Conservation (phyloP, 2,113 vertebrate species). For the Leptodactylus fuscus region DNA sequence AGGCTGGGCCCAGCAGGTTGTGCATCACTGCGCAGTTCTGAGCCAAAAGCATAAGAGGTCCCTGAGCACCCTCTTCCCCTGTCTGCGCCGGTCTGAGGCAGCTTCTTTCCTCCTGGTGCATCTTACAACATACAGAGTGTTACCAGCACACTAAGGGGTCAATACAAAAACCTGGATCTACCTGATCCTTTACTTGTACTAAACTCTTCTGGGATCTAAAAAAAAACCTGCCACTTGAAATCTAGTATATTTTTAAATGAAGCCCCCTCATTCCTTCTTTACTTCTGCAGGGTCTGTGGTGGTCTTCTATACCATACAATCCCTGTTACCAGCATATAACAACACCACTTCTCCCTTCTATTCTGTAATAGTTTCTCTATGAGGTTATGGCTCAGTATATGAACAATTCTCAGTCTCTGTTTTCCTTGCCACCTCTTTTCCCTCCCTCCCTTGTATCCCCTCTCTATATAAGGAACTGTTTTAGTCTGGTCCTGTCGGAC, state of each 20-base stretch:
- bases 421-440: not conserved
- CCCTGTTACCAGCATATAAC: not conserved
- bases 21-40: conserved; percentile 74
- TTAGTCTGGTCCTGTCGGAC: conserved; percentile 34
- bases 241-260: not conserved
- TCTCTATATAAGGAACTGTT: conserved; percentile 59
- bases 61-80: conserved; percentile 87
- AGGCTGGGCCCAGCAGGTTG: conserved; percentile 76
- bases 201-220: not conserved
- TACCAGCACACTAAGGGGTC: conserved; percentile 49
- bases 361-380: conserved; percentile 37
- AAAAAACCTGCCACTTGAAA: not conserved
- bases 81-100: conserved; percentile 91
- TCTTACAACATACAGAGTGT: conserved; percentile 70
- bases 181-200: conserved; percentile 61
- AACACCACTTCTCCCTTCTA: conserved; percentile 29
- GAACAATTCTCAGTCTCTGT: conserved; percentile 55
- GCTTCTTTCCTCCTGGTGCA: conserved; percentile 90
- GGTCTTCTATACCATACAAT: not conserved
- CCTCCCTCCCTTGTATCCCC: conserved; percentile 35
- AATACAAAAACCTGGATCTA: conserved; percentile 30
- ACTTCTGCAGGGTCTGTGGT: not conserved
- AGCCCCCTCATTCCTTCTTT: not conserved
- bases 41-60: conserved; percentile 87
- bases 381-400: not conserved